These are phyloP conservation scores for Chironomus tentans DNA, from an alignment of 2,888 invertebrate genomes.

Conservation along the genomic window DNA sequence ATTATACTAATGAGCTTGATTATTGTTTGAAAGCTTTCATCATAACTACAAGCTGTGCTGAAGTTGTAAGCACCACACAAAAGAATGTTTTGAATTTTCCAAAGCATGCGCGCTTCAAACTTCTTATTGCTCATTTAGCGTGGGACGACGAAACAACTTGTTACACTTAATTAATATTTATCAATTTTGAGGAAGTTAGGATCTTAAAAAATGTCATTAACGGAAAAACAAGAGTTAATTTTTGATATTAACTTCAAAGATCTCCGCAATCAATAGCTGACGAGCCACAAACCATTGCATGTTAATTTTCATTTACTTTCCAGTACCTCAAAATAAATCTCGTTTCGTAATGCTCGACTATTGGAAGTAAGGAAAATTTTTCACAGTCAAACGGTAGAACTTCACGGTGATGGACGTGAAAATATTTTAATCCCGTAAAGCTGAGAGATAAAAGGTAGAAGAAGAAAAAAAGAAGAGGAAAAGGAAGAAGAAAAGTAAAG, in stretches of 20 bases:
- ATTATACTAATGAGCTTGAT: neutral
- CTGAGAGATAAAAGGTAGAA: neutral
- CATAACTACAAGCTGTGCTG: neutral
- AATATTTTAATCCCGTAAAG: neutral
- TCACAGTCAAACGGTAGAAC: neutral
- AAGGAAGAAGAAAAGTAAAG: neutral
- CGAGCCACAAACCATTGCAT: no score
- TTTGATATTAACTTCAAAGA: neutral
- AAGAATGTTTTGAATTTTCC: neutral
- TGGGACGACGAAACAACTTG: conserved; percentile 16
- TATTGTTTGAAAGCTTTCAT: neutral
- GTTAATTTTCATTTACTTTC: neutral
- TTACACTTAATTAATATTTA: neutral
- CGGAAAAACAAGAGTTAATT: neutral
- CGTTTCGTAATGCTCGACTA: neutral
- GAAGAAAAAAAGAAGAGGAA: neutral
- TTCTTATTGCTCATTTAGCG: neutral
- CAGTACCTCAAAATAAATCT: neutral
- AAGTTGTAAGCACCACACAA: neutral
- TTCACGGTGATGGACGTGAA: neutral
- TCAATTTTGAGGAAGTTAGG: neutral
- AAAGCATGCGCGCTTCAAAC: neutral
- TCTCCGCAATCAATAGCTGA: neutral
- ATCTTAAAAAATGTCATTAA: no score
- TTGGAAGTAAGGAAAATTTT: neutral